Evolutionary conservation across 2,888 invertebrate genomes (phyloP).

Genomic region (Drosophila paucipuncta): DNA sequence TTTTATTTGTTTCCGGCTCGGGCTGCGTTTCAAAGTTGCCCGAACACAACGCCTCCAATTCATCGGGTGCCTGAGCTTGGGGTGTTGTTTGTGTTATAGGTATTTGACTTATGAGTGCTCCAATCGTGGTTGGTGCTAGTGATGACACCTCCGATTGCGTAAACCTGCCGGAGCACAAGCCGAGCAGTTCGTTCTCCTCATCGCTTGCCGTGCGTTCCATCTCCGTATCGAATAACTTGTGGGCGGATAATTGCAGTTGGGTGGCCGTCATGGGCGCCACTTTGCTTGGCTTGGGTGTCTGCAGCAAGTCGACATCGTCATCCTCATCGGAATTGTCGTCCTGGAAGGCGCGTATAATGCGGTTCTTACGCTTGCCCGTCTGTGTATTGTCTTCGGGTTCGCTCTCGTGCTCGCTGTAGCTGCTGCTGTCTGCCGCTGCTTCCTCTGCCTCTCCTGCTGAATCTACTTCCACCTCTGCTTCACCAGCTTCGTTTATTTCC

Average conservation of each 20-base stretch:
- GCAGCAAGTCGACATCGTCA: constrained; percentile 75
- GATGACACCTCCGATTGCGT: constrained; percentile 83
- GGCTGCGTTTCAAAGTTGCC: constrained; percentile 86
- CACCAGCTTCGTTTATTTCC: constrained; percentile 24
- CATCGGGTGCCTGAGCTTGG: constrained; percentile 83
- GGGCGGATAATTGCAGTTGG: constrained; percentile 57
- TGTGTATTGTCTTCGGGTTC: constrained; percentile 77
- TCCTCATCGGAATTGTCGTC: constrained; percentile 83
- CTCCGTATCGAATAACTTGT: constrained; percentile 73
- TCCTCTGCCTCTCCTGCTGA: constrained; percentile 48
- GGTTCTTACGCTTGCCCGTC: constrained; percentile 84
- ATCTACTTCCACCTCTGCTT: constrained; percentile 72
- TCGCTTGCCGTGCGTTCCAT: constrained; percentile 62
- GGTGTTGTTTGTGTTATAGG: constrained; percentile 75
- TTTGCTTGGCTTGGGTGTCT: constrained; percentile 59
- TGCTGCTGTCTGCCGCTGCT: constrained; percentile 48
- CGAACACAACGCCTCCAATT: constrained; percentile 87
- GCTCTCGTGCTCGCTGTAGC: constrained; percentile 67
- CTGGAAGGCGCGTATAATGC: constrained; percentile 80
- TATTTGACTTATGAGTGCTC: constrained; percentile 79
- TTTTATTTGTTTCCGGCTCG: constrained; percentile 78
- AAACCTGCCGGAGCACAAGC: constrained; percentile 87
- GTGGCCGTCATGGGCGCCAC: constrained; percentile 46
- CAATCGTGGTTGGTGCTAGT: constrained; percentile 29
- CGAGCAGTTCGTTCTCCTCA: constrained; percentile 86